phyloP scores from a whole-genome alignment of 2,113 vertebrate genomes.

The Emydura subglobosa region DNA sequence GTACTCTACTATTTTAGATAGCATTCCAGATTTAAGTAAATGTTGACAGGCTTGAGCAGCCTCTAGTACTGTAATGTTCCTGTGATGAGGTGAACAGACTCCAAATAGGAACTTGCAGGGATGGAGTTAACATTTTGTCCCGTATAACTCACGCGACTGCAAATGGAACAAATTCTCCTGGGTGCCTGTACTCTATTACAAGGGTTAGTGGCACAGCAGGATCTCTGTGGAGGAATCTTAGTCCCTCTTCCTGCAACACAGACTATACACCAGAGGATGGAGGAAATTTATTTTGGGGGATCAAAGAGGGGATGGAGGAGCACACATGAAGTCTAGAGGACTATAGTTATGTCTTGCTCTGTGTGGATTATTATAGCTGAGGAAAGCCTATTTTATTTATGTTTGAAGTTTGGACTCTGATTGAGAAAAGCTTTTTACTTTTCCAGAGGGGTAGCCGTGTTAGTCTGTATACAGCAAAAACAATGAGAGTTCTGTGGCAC shows the following conservation, averaged over 20 bases:
- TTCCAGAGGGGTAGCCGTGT: too few species aligned
- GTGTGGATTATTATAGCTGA: background rate
- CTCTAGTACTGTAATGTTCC: background rate
- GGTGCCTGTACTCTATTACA: background rate
- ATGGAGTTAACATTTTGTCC: background rate
- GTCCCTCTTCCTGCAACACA: background rate
- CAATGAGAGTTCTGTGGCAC: too few species aligned
- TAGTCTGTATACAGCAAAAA: too few species aligned
- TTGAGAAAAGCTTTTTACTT: background rate
- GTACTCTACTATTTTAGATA: background rate
- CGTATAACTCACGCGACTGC: background rate
- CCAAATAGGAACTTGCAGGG: background rate
- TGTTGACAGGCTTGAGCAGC: background rate
- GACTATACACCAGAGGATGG: background rate
- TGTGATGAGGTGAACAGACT: background rate
- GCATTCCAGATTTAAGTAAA: background rate
- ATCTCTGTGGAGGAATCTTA: rapidly evolving
- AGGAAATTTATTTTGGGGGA: background rate
- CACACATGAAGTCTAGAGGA: background rate
- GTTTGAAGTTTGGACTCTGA: background rate
- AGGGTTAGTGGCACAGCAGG: background rate
- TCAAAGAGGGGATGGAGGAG: background rate
- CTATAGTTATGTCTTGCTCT: background rate
- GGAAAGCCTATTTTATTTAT: background rate
- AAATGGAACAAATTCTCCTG: background rate